Evolutionary conservation across 2,888 invertebrate genomes (phyloP).

Genomic region (Sericinus montela): DNA sequence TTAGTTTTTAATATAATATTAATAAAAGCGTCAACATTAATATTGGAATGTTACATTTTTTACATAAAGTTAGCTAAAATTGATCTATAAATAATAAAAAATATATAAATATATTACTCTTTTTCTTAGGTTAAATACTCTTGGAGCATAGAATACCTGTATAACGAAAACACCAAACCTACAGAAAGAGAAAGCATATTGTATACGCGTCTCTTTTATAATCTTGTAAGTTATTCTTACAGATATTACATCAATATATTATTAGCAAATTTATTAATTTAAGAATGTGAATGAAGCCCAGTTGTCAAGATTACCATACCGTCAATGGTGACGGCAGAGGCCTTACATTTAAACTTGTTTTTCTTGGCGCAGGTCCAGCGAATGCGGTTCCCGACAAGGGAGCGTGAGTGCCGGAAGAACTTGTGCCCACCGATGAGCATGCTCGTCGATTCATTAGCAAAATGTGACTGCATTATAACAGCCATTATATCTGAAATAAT

Average conservation of each 20-base stretch:
- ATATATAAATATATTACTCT: conserved; percentile 12
- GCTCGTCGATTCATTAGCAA: conserved; percentile 50
- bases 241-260: too few relatives aligned
- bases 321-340: conserved; percentile 60
- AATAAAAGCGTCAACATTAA: conserved; percentile 26
- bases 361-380: conserved; percentile 69
- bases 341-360: conserved; percentile 64
- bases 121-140: not conserved
- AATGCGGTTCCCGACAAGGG: conserved; percentile 59
- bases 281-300: conserved; percentile 52
- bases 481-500: conserved; percentile 44
- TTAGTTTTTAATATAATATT: conserved; percentile 13
- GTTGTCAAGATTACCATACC: conserved; percentile 57
- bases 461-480: conserved; percentile 49
- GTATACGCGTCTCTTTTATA: not conserved
- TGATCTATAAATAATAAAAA: conserved; percentile 11
- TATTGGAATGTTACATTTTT: conserved; percentile 13
- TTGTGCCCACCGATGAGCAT: conserved; percentile 63
- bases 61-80: too few relatives aligned
- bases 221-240: too few relatives aligned
- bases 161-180: not conserved
- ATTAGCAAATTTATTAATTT: too few relatives aligned
- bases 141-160: conserved; percentile 9
- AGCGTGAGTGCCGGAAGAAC: conserved; percentile 64
- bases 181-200: not conserved